These are phyloP conservation scores for Microctenopoma stevenorrisi DNA, from an alignment of 2,797 vertebrate genomes.

Conservation along the genomic window DNA sequence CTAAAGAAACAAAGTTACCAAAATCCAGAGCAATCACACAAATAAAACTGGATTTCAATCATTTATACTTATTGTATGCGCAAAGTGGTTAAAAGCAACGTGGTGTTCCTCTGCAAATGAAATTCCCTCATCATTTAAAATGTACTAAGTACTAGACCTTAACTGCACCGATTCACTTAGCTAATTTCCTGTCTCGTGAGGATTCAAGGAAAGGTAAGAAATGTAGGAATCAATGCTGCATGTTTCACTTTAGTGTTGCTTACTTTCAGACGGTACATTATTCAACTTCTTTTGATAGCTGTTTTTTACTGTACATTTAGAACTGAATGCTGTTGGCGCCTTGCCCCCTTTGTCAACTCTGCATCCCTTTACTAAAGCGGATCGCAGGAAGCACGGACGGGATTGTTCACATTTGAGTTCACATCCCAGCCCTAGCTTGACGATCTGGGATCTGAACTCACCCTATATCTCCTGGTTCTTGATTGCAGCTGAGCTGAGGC, in stretches of 20 bases:
- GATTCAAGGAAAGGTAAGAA: conserved; percentile 22
- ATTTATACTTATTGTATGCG: conserved; percentile 18
- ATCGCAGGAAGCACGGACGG: conserved; percentile 62
- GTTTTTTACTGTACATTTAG: conserved; percentile 13
- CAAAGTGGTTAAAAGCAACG: conserved; percentile 3
- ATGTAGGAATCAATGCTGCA: conserved; percentile 8
- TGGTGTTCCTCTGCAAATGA: conserved; percentile 20
- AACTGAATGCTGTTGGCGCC: conserved; percentile 15
- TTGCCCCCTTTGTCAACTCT: conserved; percentile 39
- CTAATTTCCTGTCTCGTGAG: conserved; percentile 17
- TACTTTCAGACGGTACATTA: conserved; percentile 16
- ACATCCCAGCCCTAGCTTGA: conserved; percentile 74
- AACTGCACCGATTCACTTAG: conserved; percentile 22
- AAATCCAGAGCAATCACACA: conserved; percentile 1
- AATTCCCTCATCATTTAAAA: conserved; percentile 28
- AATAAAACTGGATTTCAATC: conserved; percentile 11
- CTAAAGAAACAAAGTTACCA: conserved; percentile 17
- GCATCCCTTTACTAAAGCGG: conserved; percentile 45
- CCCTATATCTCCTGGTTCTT: conserved; percentile 72
- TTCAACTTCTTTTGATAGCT: conserved; percentile 9
- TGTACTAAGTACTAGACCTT: conserved; percentile 1
- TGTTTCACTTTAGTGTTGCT: conserved; percentile 18
- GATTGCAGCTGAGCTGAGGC: conserved; percentile 74
- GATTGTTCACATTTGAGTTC: conserved; percentile 74
- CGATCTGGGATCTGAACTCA: conserved; percentile 80